These are phyloP conservation scores for Catocala fraxini DNA, from an alignment of 2,888 invertebrate genomes.

Conservation along the genomic window DNA sequence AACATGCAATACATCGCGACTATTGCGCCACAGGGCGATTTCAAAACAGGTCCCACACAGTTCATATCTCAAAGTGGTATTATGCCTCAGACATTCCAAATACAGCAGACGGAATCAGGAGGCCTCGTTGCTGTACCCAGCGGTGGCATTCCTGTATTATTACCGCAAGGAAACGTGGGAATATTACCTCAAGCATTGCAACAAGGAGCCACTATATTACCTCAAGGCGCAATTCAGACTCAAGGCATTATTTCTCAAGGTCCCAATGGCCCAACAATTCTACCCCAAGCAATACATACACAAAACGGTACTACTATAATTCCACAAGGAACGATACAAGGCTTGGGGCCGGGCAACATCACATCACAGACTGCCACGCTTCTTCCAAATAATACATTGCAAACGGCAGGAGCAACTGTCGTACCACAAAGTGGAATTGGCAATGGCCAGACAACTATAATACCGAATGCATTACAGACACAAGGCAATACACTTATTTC, in stretches of 20 bases:
- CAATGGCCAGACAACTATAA: slow-evolving; percentile 83
- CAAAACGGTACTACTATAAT: slow-evolving; percentile 89
- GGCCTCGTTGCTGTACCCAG: slow-evolving; percentile 88
- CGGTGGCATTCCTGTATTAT: slow-evolving; percentile 86
- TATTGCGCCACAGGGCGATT: slow-evolving; percentile 89
- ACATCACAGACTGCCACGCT: slow-evolving; percentile 78
- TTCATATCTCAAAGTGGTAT: slow-evolving; percentile 86
- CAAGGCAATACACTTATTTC: slow-evolving; percentile 87
- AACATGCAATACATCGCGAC: slow-evolving; percentile 93
- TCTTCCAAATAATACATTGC: slow-evolving; percentile 75
- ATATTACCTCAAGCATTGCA: slow-evolving; percentile 83
- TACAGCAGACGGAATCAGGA: slow-evolving; percentile 88
- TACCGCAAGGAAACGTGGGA: slow-evolving; percentile 85
- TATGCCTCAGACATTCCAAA: slow-evolving; percentile 88
- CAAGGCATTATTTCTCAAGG: slow-evolving; percentile 85
- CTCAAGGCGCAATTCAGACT: slow-evolving; percentile 86
- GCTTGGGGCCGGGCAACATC: slow-evolving; percentile 73
- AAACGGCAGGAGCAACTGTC: slow-evolving; percentile 76
- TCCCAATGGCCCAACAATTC: slow-evolving; percentile 87
- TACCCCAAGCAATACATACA: slow-evolving; percentile 87
- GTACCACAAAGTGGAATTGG: slow-evolving; percentile 83
- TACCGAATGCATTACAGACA: slow-evolving; percentile 82
- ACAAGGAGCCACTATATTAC: slow-evolving; percentile 87
- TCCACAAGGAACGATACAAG: slow-evolving; percentile 86
- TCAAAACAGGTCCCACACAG: slow-evolving; percentile 85